Evolutionary conservation across 2,888 invertebrate genomes (phyloP).

Genomic region (Stratiomys singularior): DNA sequence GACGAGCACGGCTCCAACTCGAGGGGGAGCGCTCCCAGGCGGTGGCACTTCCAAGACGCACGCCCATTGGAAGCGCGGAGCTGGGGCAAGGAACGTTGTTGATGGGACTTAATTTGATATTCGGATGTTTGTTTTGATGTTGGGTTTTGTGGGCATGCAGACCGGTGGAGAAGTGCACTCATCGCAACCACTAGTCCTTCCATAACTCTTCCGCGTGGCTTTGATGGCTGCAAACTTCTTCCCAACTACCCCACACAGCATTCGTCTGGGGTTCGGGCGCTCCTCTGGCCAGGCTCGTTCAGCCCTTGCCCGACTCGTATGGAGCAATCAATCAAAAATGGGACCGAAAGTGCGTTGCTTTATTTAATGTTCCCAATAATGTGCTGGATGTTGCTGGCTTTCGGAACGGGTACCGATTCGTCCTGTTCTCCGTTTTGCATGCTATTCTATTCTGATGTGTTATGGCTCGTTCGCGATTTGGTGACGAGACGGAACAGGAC

Average conservation of each 20-base stretch:
- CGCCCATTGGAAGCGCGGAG: slow-evolving; percentile 37
- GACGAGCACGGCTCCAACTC: neutral
- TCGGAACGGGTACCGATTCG: neutral
- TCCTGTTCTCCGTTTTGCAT: neutral
- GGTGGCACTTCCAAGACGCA: neutral
- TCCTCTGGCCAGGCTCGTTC: neutral
- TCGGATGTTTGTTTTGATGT: slow-evolving; percentile 43
- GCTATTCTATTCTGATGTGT: neutral
- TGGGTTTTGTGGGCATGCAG: slow-evolving; percentile 31
- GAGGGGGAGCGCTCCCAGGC: slow-evolving; percentile 9
- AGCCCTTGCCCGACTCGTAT: neutral
- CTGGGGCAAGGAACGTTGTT: neutral
- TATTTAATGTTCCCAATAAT: slow-evolving; percentile 32
- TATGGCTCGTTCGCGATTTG: slow-evolving; percentile 10
- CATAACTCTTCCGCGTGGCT: neutral
- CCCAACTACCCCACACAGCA: neutral
- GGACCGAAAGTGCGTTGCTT: neutral
- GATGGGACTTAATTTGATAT: slow-evolving; percentile 35
- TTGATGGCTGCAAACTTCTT: slow-evolving; percentile 8
- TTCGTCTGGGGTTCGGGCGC: neutral
- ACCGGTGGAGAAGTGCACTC: neutral
- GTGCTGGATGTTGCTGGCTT: neutral
- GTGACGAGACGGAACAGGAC: slow-evolving; percentile 10
- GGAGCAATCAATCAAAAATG: slow-evolving; percentile 27
- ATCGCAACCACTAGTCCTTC: neutral